phyloP scores from a whole-genome alignment of 2,113 vertebrate genomes.

The Limnothrissa miodon region DNA sequence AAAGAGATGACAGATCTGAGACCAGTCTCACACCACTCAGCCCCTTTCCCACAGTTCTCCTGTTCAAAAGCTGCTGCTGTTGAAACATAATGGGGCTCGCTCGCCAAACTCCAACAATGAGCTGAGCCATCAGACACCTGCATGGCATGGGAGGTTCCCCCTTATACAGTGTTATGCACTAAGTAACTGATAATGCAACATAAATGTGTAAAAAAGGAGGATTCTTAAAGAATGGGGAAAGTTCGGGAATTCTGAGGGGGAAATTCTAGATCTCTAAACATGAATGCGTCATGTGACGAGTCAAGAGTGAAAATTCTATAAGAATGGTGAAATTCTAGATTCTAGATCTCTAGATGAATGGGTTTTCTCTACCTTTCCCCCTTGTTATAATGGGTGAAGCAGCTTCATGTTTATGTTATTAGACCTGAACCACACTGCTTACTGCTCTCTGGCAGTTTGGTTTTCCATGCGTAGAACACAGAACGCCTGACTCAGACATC shows the following conservation, averaged over 20 bases:
- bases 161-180: too few species aligned
- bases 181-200: background rate
- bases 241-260: too few species aligned
- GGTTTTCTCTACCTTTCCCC: background rate
- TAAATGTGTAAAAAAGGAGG: background rate
- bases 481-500: slow-evolving; percentile 52
- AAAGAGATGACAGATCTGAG: slow-evolving; percentile 14
- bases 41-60: background rate
- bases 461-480: slow-evolving; percentile 14
- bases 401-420: background rate
- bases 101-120: slow-evolving; percentile 7
- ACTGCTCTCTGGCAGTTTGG: background rate
- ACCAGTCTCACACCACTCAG: background rate
- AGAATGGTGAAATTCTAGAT: background rate
- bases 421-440: background rate
- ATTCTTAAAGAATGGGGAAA: background rate
- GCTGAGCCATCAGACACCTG: background rate
- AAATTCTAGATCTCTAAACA: background rate
- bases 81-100: background rate
- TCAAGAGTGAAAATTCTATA: background rate
- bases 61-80: background rate
- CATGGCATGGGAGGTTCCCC: background rate
- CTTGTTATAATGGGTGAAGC: background rate
- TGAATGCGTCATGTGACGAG: too few species aligned
- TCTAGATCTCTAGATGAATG: background rate